Base-by-base conservation (phyloP, 2,113 vertebrate genomes). In the Erythrocercus mccallii region DNA sequence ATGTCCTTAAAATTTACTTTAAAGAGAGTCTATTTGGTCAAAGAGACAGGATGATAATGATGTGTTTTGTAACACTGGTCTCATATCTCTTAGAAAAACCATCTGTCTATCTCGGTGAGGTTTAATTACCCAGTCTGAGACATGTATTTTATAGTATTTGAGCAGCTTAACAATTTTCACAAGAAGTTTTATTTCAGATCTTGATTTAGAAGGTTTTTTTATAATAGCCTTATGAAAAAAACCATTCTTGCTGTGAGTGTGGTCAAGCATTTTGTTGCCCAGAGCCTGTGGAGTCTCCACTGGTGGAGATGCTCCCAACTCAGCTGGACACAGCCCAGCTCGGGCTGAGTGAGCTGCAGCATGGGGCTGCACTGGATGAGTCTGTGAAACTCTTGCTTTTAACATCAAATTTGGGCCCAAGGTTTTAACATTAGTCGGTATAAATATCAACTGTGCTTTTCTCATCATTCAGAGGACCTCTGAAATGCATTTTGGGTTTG, bases 301-400 rank as follows among this genome's bases (percentile, higher is more conserved):
- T 3, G 0, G 25, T 53, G 27, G 23, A 68, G 48, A 30, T 12
- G 23, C 6, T 50, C 16, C 33, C 27, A 57, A 2, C 11, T 11
- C 33, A 64, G 37, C 19, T 51, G 72, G 72, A 38, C 64, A 50
- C 8, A 64, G 69, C 15, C 65, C 48, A 51, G 70, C 70, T 22
- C 12, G 11, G 37, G 25, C 57, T 69, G 37, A n/a, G 69, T 0
- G 0, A n/a, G 54, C 33, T 42, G 8, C 42, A 77, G 73, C 58
- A 56, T 0, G 0, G 33, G 11, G 17, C 15, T 64, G 8, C 25
- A 60, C 33, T 24, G 38, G 4, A 50, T 17, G 1, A 20, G 4
- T 16, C 17, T 58, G 23, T 31, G 57, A 77, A 71, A 86, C 27
- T 64, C 31, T 27, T 47, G 9, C 20, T 58, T 50, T 50, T 14